Base-by-base conservation (phyloP, 2,888 invertebrate species). In the Drosophila maculinotata region DNA sequence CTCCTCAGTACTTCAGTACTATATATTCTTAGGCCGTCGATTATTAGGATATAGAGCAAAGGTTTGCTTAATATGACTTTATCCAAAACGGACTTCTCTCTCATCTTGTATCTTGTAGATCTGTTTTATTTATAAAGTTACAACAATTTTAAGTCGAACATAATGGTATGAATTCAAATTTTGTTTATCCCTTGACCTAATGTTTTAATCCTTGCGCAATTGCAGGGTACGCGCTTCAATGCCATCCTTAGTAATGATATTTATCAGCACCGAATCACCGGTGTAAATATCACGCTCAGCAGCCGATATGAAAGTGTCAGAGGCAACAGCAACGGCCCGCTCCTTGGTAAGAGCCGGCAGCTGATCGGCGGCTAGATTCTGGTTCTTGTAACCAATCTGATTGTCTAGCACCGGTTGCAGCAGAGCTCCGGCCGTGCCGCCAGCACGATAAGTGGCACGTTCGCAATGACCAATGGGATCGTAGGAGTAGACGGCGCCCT, bases 201-300 rank as follows among this genome's bases (percentile, higher is more conserved):
- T 10, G 5, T 20, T 36, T 70, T 95, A 99, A 95, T 99, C 99
- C 92, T 95, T 95, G 89, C 99, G 94, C 65, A 99, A 93, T 65
- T 94, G 94, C 91, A 96, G 77, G 94, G 95, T 90, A 94, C 94
- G 89, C 3, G 94, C 94, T 71, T 93, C 93, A 62, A 97, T 93
- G 1, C 98, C 98, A 92, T 95, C 95, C 79, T 96, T 96, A 14
- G 97, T 98, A 76, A 99, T 96, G 67, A 98, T 93, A 80, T 96
- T 94, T 75, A 99, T 96, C 64, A 93, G 93, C 78, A 99, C 95
- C 60, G 95, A 95, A 92, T 99, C 99, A 45, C 99, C 99, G 59
- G 99, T 99, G 89, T 98, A 96, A 87, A 99, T 99, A 91, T 99
- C 99, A 89, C 99, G 94, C 91, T 99, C 99, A 1, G 99, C 97